Conservation (phyloP, 1,140 invertebrate genomes). For the Drosophila malerkotliana region DNA sequence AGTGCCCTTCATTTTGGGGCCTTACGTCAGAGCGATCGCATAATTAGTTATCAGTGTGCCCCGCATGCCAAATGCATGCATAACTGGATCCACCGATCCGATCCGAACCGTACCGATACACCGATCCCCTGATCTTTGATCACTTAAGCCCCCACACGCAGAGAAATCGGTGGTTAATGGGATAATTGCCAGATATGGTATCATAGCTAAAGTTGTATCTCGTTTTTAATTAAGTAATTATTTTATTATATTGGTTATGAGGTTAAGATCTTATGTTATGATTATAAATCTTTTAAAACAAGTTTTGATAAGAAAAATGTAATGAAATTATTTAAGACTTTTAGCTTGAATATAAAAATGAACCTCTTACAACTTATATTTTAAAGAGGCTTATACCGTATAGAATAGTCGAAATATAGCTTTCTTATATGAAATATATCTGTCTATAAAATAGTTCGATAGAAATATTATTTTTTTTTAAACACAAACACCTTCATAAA, state of each 20-base stretch:
- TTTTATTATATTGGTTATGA: not conserved
- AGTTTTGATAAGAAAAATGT: not conserved
- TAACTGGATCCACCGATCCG: slow-evolving; percentile 32
- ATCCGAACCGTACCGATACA: not conserved
- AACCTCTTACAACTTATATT: too few species aligned
- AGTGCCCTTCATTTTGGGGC: slow-evolving; percentile 38
- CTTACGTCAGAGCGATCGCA: slow-evolving; percentile 34
- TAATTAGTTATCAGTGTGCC: slow-evolving; percentile 42
- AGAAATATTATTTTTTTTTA: too few species aligned
- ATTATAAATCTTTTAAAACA: too few species aligned
- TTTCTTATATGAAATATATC: too few species aligned
- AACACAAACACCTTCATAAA: too few species aligned
- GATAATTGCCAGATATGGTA: not conserved
- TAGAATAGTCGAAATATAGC: too few species aligned
- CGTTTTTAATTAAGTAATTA: not conserved
- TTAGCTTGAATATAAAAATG: too few species aligned
- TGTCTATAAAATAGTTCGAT: too few species aligned
- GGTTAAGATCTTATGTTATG: not conserved
- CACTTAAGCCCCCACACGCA: slow-evolving; percentile 18
- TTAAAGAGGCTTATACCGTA: too few species aligned
- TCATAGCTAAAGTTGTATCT: not conserved
- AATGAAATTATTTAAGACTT: too few species aligned
- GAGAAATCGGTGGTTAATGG: slow-evolving; percentile 10
- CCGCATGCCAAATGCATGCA: slow-evolving; percentile 47
- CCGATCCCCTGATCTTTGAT: slow-evolving; percentile 23